Conservation (phyloP, 2,888 invertebrate species). For the Mythimna impura region DNA sequence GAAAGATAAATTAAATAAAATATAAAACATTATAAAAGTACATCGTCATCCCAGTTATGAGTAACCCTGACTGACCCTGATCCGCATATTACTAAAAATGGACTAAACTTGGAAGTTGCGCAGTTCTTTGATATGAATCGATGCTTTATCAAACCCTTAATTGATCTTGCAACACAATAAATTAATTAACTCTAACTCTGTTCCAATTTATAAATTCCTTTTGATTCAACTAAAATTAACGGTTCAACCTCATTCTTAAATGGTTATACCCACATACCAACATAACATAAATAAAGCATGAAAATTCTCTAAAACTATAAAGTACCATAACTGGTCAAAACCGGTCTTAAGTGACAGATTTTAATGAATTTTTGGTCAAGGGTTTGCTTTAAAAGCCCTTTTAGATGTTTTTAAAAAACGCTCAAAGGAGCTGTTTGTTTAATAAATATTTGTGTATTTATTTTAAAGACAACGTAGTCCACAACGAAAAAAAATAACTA, state of each 20-base stretch:
- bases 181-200: conserved; percentile 38
- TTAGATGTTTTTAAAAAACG: conserved; percentile 17
- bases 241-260: conserved; percentile 44
- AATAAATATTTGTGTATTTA: neutral
- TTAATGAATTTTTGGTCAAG: conserved; percentile 27
- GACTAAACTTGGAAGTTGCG: neutral
- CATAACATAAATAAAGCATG: conserved; percentile 22
- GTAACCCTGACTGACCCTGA: neutral
- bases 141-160: conserved; percentile 21
- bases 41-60: neutral
- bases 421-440: conserved; percentile 11
- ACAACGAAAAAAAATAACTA: too few species aligned
- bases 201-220: conserved; percentile 50
- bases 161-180: conserved; percentile 22
- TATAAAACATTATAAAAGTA: too few species aligned
- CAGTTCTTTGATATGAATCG: neutral
- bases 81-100: neutral
- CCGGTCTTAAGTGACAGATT: conserved; percentile 27
- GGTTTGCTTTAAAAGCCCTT: conserved; percentile 23
- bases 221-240: conserved; percentile 34
- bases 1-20: too few species aligned
- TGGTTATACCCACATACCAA: neutral
- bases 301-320: conserved; percentile 26
- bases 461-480: too few species aligned
- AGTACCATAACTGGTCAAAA: neutral